Evolutionary conservation across 2,113 vertebrate genomes (phyloP).

Genomic region (Pomatostomus ruficeps): DNA sequence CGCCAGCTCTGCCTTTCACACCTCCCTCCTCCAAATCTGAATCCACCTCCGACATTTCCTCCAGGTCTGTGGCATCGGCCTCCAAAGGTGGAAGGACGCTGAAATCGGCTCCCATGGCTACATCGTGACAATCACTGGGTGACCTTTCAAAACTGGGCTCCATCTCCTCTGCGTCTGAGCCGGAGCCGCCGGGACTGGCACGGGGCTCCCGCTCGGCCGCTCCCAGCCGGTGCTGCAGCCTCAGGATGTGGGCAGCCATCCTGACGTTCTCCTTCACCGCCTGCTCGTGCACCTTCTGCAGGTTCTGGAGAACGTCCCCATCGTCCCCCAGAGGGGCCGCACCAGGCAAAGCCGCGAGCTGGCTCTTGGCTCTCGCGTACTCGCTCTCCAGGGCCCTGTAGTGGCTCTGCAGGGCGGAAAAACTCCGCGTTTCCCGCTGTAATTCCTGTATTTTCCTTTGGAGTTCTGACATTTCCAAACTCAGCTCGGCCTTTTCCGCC

Average conservation of each 20-base stretch:
- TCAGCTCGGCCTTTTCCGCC: slow-evolving; percentile 64
- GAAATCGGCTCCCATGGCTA: not conserved
- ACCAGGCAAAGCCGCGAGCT: slow-evolving; percentile 21
- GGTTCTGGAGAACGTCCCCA: slow-evolving; percentile 42
- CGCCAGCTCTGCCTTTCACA: not conserved
- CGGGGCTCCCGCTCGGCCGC: not conserved
- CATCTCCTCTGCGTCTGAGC: not conserved
- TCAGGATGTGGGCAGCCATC: slow-evolving; percentile 58
- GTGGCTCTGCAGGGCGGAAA: not conserved
- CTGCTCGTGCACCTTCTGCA: slow-evolving; percentile 66
- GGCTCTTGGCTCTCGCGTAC: slow-evolving; percentile 35
- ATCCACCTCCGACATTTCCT: slow-evolving; percentile 35
- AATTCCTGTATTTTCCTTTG: slow-evolving; percentile 64
- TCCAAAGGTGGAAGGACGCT: not conserved
- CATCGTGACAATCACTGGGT: not conserved
- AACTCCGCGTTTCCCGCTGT: slow-evolving; percentile 11
- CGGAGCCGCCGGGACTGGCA: not conserved
- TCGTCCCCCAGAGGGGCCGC: slow-evolving; percentile 45
- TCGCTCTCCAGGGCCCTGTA: not conserved
- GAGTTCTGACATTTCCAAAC: slow-evolving; percentile 68
- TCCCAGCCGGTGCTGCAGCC: slow-evolving; percentile 46
- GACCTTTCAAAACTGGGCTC: not conserved
- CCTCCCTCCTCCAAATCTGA: slow-evolving; percentile 19
- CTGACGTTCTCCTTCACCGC: slow-evolving; percentile 66
- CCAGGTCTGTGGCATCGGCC: slow-evolving; percentile 7